phyloP scores from a whole-genome alignment of 2,113 vertebrate species.

The Sorex fumeus region DNA sequence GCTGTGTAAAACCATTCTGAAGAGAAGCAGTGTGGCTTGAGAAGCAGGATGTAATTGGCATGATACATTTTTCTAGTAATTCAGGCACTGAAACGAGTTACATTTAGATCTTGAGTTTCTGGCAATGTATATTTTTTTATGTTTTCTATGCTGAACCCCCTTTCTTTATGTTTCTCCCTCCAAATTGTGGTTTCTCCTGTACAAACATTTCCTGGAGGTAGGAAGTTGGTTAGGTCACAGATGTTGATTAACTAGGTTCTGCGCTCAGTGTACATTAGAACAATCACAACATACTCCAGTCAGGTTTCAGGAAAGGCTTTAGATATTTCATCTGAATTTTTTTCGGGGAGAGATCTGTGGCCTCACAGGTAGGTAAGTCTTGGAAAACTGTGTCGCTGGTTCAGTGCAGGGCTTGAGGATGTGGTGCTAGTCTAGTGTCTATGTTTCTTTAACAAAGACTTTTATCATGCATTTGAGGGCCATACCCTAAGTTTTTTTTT shows the following conservation, averaged over 20 bases:
- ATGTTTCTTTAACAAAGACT: constrained; percentile 22
- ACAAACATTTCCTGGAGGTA: not conserved
- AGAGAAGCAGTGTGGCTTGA: not conserved
- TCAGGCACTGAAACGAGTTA: not conserved
- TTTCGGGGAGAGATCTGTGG: not conserved
- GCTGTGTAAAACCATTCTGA: not conserved
- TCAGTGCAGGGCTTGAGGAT: not conserved
- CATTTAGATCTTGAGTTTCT: constrained; percentile 15
- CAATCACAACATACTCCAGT: not conserved
- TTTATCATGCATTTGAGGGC: not conserved
- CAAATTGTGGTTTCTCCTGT: not conserved
- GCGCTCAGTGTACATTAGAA: not conserved
- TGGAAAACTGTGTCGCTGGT: not conserved
- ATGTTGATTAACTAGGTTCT: not conserved
- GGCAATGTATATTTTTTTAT: not conserved
- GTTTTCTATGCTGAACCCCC: not conserved
- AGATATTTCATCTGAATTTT: not conserved
- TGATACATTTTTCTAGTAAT: not conserved
- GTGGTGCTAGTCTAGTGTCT: not conserved
- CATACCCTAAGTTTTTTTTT: no score
- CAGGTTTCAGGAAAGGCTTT: not conserved
- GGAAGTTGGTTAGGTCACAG: not conserved
- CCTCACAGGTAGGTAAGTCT: not conserved
- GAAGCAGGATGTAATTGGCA: constrained; percentile 1
- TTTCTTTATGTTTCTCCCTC: not conserved